These are phyloP conservation scores for Phalanger gymnotis DNA, from an alignment of 2,797 vertebrate species.

Conservation along the genomic window DNA sequence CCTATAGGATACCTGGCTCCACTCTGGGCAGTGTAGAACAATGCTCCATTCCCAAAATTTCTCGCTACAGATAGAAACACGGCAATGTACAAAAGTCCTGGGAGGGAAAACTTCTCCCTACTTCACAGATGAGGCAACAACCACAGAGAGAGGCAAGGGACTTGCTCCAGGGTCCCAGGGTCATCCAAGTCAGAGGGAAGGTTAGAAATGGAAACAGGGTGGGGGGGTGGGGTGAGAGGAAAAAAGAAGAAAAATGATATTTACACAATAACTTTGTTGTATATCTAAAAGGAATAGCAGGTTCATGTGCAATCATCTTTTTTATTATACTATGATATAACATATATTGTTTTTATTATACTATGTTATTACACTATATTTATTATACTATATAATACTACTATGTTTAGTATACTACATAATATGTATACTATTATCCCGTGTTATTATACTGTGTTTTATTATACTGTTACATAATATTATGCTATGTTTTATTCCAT, in stretches of 20 bases:
- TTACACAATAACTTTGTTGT: neutral
- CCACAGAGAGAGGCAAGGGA: neutral
- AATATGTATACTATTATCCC: no score
- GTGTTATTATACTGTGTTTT: no score
- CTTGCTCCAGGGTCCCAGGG: neutral
- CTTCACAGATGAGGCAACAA: neutral
- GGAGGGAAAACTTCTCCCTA: neutral
- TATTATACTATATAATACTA: no score
- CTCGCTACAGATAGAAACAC: neutral
- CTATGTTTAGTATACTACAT: no score
- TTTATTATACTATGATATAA: neutral
- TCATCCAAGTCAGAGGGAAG: neutral
- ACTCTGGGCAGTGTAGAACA: neutral
- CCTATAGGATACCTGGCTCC: neutral
- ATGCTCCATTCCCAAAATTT: neutral
- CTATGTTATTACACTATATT: no score
- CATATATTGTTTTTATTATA: no score
- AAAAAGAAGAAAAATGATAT: neutral
- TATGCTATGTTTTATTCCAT: neutral
- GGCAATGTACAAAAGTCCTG: neutral
- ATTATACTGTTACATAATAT: no score
- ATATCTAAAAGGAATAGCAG: neutral
- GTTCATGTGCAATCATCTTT: neutral
- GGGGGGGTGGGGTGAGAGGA: no score
- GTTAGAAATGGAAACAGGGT: slow-evolving; percentile 1